Conservation (phyloP, 2,113 vertebrate genomes). For the Poicephalus gulielmi region DNA sequence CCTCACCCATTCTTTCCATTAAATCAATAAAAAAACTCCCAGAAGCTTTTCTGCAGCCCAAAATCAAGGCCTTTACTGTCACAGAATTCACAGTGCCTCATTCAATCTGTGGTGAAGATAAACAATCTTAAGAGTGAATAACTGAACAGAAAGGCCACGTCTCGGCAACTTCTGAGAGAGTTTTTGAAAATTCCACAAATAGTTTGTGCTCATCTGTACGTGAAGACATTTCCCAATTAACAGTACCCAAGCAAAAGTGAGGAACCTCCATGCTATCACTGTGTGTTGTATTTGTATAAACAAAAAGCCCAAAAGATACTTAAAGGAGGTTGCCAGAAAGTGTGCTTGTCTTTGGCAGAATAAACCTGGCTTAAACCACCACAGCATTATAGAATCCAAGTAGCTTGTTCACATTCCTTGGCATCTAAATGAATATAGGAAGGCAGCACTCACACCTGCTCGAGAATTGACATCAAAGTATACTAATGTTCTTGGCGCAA, state of each 20-base stretch:
- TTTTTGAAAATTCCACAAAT: background rate
- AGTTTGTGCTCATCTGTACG: background rate
- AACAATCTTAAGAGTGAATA: background rate
- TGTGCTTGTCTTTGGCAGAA: background rate
- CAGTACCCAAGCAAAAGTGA: background rate
- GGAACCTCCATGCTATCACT: background rate
- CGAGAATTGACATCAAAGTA: slow-evolving; percentile 45
- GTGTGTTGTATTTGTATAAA: background rate
- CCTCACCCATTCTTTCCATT: background rate
- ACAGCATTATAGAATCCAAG: background rate
- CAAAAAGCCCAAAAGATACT: background rate
- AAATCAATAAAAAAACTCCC: background rate
- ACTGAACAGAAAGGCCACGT: background rate
- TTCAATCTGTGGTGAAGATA: background rate
- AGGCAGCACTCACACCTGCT: slow-evolving; percentile 40
- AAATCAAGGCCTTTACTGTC: background rate
- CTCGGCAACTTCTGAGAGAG: background rate
- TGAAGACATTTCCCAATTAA: background rate
- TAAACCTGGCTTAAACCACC: background rate
- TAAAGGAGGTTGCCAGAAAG: background rate
- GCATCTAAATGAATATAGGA: background rate
- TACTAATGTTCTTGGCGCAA: slow-evolving; percentile 45
- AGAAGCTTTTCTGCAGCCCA: background rate
- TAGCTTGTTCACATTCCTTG: slow-evolving; percentile 32
- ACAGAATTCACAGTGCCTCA: background rate